phyloP scores from a whole-genome alignment of 2,113 vertebrate species.

The Malurus cyaneus region DNA sequence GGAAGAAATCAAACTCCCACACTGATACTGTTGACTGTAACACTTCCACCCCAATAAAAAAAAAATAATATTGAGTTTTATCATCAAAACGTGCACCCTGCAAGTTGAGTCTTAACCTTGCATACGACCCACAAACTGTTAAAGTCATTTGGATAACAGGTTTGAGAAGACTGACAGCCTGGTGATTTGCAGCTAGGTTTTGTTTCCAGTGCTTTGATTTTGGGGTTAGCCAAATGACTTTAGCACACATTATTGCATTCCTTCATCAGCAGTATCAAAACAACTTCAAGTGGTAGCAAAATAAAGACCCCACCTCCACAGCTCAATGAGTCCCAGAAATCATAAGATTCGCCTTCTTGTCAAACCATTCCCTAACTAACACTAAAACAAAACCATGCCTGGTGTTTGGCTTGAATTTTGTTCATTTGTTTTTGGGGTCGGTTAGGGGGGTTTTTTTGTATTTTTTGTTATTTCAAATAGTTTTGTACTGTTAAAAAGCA shows the following conservation, averaged over 20 bases:
- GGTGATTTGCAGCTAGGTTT: constrained; percentile 67
- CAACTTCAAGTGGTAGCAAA: constrained; percentile 27
- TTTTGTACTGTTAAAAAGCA: not conserved
- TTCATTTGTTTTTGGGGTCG: not conserved
- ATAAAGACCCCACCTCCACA: not conserved
- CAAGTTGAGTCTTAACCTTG: constrained; percentile 59
- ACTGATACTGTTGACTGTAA: constrained; percentile 2
- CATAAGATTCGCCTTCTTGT: not conserved
- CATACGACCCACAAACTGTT: constrained; percentile 64
- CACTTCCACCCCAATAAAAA: constrained; percentile 28
- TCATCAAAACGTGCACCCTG: constrained; percentile 31
- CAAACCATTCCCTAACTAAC: not conserved
- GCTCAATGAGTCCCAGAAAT: not conserved
- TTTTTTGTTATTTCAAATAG: not conserved
- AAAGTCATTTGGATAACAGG: constrained; percentile 68
- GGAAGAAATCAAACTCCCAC: constrained; percentile 47
- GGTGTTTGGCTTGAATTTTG: not conserved
- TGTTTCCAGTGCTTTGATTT: constrained; percentile 64
- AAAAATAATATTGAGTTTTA: constrained; percentile 44
- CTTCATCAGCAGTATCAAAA: constrained; percentile 49
- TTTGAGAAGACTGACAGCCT: constrained; percentile 60
- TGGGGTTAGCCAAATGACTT: constrained; percentile 66
- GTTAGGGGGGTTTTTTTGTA: not conserved
- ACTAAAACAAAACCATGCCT: not conserved
- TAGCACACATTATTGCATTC: constrained; percentile 54